Evolutionary conservation across 2,888 invertebrate genomes (phyloP).

Genomic region (Troglohyphantes excavatus): DNA sequence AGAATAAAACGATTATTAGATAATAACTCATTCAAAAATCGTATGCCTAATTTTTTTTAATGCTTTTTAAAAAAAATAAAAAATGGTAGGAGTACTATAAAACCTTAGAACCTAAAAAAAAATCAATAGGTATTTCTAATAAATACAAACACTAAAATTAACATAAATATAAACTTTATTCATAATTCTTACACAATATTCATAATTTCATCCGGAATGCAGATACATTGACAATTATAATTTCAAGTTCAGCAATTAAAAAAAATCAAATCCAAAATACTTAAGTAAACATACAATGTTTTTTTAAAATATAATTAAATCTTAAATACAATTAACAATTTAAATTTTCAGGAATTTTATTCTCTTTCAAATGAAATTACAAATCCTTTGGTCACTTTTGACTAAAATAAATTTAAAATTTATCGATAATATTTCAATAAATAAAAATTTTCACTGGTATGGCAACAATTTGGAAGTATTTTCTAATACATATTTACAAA

Average conservation of each 20-base stretch:
- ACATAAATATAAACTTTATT: slow-evolving; percentile 53
- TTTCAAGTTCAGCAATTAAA: neutral
- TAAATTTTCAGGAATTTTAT: neutral
- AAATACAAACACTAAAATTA: neutral
- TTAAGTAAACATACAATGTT: neutral
- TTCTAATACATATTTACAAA: neutral
- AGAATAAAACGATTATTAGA: too few relatives aligned
- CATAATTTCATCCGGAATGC: slow-evolving; percentile 29
- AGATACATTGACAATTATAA: slow-evolving; percentile 21
- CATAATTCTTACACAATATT: slow-evolving; percentile 19
- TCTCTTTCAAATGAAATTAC: neutral
- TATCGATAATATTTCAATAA: neutral
- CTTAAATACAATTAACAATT: neutral
- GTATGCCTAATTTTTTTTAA: too few relatives aligned
- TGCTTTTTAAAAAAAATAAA: too few relatives aligned
- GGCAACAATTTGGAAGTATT: neutral
- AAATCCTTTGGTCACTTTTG: neutral
- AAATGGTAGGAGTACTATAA: too few relatives aligned
- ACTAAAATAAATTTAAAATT: neutral
- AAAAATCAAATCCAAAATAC: neutral
- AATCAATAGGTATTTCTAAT: too few relatives aligned
- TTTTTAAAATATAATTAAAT: too few relatives aligned
- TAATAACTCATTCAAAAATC: too few relatives aligned
- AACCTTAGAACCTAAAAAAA: too few relatives aligned
- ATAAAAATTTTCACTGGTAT: slow-evolving; percentile 9